phyloP scores from a whole-genome alignment of 2,113 vertebrate genomes.

The Ailurus styani region DNA sequence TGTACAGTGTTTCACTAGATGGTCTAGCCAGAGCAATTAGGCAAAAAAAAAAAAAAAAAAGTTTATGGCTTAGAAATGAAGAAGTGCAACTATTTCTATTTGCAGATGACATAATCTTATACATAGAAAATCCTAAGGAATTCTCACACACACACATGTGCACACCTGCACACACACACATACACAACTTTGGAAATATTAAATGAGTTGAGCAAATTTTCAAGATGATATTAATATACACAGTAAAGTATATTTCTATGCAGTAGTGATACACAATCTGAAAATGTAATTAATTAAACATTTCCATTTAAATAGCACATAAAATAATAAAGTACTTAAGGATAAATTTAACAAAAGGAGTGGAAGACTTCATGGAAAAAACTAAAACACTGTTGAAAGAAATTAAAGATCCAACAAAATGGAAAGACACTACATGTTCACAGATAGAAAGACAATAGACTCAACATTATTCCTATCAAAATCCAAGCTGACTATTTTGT shows the following conservation, averaged over 20 bases:
- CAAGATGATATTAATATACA: not conserved
- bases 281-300: not conserved
- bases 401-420: not conserved
- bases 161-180: rapidly evolving
- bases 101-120: not conserved
- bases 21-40: not conserved
- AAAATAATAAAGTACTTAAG: not conserved
- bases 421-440: not conserved
- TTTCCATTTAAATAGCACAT: not conserved
- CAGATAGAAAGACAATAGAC: not conserved
- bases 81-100: not conserved
- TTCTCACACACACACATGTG: not conserved
- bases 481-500: not conserved
- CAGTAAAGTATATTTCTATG: not conserved
- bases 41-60: not conserved
- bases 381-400: not conserved
- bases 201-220: not conserved
- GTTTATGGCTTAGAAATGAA: not conserved
- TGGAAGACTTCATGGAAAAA: not conserved
- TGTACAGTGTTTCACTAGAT: not conserved
- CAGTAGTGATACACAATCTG: not conserved
- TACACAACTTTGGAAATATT: not conserved
- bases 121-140: not conserved
- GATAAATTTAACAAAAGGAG: not conserved
- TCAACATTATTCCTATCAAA: not conserved